These are phyloP conservation scores for Neuroterus valhalla DNA, from an alignment of 1,140 invertebrate species.

Conservation along the genomic window DNA sequence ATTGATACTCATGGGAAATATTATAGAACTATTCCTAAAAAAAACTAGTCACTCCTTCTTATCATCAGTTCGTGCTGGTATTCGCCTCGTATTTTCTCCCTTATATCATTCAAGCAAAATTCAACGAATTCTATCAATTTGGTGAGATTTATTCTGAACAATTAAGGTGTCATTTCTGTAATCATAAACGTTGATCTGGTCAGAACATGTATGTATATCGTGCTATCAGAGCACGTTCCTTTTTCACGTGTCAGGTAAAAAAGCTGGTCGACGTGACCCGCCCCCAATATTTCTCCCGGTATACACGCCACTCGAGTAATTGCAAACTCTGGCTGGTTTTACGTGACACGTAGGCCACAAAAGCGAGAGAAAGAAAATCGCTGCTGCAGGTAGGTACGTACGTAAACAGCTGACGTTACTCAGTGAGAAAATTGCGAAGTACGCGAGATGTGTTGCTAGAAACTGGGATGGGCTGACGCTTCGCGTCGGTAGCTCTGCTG, in stretches of 20 bases:
- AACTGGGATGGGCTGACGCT: slow-evolving; percentile 9
- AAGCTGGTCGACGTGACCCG: background rate
- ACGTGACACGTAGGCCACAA: background rate
- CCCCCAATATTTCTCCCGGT: background rate
- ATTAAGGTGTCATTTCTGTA: too few species aligned
- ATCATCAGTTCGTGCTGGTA: too few species aligned
- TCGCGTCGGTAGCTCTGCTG: background rate
- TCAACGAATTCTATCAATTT: too few species aligned
- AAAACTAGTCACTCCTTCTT: too few species aligned
- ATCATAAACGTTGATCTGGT: too few species aligned
- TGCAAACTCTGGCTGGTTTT: slow-evolving; percentile 21
- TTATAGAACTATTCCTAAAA: too few species aligned
- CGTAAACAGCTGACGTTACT: slow-evolving; percentile 12
- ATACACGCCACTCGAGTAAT: slow-evolving; percentile 16
- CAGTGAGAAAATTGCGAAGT: slow-evolving; percentile 13
- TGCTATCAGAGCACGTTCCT: background rate
- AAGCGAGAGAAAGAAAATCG: slow-evolving; percentile 16
- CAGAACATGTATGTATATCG: too few species aligned
- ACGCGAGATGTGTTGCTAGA: too few species aligned
- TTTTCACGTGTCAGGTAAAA: background rate
- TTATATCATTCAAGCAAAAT: too few species aligned
- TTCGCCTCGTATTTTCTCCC: too few species aligned
- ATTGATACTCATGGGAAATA: too few species aligned
- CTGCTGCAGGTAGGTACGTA: background rate
- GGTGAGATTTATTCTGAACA: too few species aligned